Conservation (phyloP, 2,888 invertebrate genomes). For the Reticulitermes lucifugus region DNA sequence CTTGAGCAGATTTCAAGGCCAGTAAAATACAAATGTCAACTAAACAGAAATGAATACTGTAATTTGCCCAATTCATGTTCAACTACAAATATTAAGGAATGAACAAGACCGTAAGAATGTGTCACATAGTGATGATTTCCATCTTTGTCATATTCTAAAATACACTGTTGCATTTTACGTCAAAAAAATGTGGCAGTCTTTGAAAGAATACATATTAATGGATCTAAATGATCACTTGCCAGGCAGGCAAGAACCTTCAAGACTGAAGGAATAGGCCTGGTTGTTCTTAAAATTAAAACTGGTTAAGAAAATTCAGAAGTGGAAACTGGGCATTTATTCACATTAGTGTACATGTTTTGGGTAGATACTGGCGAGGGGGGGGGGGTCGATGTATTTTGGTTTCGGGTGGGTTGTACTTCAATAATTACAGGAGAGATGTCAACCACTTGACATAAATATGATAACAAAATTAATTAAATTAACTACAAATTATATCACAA, state of each 20-base stretch:
- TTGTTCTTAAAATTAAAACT: conserved; percentile 15
- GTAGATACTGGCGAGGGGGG: background rate
- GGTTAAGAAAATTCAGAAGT: conserved; percentile 16
- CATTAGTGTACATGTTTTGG: conserved; percentile 16
- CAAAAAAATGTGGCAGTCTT: background rate
- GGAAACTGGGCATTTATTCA: conserved; percentile 7
- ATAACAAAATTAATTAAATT: background rate
- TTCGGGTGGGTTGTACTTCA: background rate
- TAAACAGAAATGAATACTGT: conserved; percentile 33
- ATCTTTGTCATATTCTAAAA: background rate
- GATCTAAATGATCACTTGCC: background rate
- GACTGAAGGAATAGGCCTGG: background rate
- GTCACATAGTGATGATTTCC: background rate
- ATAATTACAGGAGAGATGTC: conserved; percentile 22
- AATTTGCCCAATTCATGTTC: conserved; percentile 7
- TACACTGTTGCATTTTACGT: background rate
- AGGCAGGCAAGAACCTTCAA: background rate
- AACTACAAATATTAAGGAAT: conserved; percentile 31
- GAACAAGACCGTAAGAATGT: conserved; percentile 1
- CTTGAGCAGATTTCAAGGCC: conserved; percentile 42
- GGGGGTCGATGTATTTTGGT: conserved; percentile 34
- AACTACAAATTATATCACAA: conserved; percentile 32
- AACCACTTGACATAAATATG: background rate
- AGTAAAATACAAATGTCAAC: conserved; percentile 13
- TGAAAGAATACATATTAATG: background rate